phyloP scores from a whole-genome alignment of 2,113 vertebrate genomes.

The Kobus ellipsiprymnus region DNA sequence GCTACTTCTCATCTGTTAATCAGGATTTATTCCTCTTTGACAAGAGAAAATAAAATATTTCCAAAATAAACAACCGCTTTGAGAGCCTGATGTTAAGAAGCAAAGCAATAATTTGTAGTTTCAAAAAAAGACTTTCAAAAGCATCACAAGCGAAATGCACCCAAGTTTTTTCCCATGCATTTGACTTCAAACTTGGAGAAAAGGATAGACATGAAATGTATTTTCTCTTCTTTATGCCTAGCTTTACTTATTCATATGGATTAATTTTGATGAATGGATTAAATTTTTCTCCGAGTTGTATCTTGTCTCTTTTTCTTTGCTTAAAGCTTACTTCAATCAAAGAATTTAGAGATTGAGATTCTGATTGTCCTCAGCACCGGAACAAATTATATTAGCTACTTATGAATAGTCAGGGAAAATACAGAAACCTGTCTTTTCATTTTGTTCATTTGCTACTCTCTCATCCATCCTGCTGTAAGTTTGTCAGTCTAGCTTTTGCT shows the following conservation, averaged over 20 bases:
- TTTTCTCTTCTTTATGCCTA: slow-evolving; percentile 38
- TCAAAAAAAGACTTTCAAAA: slow-evolving; percentile 63
- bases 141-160: slow-evolving; percentile 21
- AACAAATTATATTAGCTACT: slow-evolving; percentile 47
- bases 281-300: slow-evolving; percentile 59
- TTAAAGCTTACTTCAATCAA: slow-evolving; percentile 58
- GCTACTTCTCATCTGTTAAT: not conserved
- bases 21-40: not conserved
- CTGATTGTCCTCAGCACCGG: slow-evolving; percentile 35
- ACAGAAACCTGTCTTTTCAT: slow-evolving; percentile 45
- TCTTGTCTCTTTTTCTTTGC: slow-evolving; percentile 42
- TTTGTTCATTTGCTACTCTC: slow-evolving; percentile 44
- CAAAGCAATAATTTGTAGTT: slow-evolving; percentile 43
- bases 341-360: slow-evolving; percentile 53
- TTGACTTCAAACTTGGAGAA: slow-evolving; percentile 58
- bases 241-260: slow-evolving; percentile 52
- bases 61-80: not conserved
- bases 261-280: slow-evolving; percentile 69
- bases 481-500: not conserved
- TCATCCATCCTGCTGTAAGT: slow-evolving; percentile 10
- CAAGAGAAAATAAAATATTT: not conserved
- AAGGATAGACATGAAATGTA: slow-evolving; percentile 29
- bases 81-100: not conserved
- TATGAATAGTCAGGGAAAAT: slow-evolving; percentile 52
- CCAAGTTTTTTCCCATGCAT: slow-evolving; percentile 34